Conservation (phyloP, 1,140 invertebrate genomes). For the Drosophila mojavensis region DNA sequence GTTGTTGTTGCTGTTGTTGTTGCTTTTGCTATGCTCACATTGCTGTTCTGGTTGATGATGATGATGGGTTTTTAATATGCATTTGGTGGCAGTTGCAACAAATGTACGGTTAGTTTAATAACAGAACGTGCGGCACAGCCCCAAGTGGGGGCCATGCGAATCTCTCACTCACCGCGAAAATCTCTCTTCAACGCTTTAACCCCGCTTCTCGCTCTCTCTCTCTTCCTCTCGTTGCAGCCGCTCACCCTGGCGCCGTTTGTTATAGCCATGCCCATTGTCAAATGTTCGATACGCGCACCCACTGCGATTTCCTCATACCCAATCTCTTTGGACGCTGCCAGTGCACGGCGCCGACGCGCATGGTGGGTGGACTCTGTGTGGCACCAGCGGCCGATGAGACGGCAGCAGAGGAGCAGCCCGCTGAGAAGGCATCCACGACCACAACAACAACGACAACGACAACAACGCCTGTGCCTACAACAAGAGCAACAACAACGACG, state of each 20-base stretch:
- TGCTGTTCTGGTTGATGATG: conserved; percentile 67
- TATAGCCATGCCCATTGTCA: conserved; percentile 94
- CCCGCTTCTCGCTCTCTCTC: conserved; percentile 15
- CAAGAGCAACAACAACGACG: conserved; percentile 40
- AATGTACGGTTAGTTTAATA: conserved; percentile 77
- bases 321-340: conserved; percentile 94
- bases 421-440: conserved; percentile 80
- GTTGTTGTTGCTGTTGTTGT: conserved; percentile 7
- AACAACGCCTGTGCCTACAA: conserved; percentile 33
- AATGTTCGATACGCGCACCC: conserved; percentile 91
- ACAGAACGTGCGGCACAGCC: conserved; percentile 37
- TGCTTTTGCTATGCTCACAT: conserved; percentile 37
- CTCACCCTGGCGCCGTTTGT: conserved; percentile 93
- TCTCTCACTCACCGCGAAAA: conserved; percentile 13
- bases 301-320: conserved; percentile 94
- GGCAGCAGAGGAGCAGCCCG: conserved; percentile 48
- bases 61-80: conserved; percentile 81
- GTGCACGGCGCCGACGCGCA: conserved; percentile 89
- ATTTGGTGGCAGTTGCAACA: conserved; percentile 70
- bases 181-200: neutral
- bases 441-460: conserved; percentile 42
- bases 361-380: conserved; percentile 88
- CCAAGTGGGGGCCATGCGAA: conserved; percentile 55
- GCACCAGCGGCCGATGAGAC: conserved; percentile 50
- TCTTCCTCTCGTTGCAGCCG: conserved; percentile 87